phyloP scores from a whole-genome alignment of 2,797 vertebrate species.

The Rhynchotus rufescens region DNA sequence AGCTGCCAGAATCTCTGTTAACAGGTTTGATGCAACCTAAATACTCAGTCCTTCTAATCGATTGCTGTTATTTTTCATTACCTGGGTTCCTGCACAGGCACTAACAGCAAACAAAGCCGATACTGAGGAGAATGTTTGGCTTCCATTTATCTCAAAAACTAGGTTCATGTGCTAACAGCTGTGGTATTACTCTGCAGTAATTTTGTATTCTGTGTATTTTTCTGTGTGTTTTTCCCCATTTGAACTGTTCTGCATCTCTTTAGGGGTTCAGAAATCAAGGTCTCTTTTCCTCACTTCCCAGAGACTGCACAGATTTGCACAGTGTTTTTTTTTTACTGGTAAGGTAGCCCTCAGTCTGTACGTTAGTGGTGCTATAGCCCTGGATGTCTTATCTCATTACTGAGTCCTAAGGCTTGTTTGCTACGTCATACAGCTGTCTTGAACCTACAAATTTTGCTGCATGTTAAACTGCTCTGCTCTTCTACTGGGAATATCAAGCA shows the following conservation, averaged over 20 bases:
- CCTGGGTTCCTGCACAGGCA: neutral
- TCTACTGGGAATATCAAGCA: neutral
- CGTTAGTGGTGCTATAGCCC: neutral
- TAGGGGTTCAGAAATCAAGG: neutral
- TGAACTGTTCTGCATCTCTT: neutral
- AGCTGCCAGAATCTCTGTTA: neutral
- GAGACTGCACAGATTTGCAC: neutral
- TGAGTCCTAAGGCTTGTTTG: neutral
- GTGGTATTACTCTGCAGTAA: neutral
- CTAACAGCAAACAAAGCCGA: neutral
- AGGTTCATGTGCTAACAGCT: neutral
- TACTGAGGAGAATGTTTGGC: neutral
- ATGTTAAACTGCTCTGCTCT: neutral
- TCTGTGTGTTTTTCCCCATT: neutral
- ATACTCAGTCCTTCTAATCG: neutral
- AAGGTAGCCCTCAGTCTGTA: neutral
- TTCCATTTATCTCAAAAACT: neutral
- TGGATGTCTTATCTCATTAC: accelerated
- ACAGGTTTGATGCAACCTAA: neutral
- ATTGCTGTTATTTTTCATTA: neutral
- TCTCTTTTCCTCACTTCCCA: neutral
- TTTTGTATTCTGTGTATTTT: neutral
- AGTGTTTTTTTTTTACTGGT: neutral
- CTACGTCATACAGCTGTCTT: neutral
- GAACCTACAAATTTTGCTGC: neutral